Evolutionary conservation across 2,113 vertebrate species (phyloP), one percentile per base, ranked within the genome.

Genomic region (Petromus typicus): DNA sequence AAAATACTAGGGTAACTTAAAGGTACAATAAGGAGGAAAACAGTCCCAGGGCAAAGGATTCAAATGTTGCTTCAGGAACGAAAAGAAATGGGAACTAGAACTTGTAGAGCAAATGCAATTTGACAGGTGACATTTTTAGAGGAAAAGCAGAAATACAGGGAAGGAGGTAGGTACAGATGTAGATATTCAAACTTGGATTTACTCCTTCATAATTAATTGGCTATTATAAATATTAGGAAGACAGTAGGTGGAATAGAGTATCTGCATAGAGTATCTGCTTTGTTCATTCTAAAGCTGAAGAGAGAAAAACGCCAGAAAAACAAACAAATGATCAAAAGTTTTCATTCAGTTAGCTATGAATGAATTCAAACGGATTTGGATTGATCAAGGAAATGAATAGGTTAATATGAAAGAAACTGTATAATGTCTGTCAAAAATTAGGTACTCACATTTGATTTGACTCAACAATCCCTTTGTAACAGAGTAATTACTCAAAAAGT

Each of bases 291-390:
- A 34, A 20, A 86, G 30, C 32, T 86, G 25, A 86, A 66, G 5
- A 57, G 40, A 89, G 18, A 92, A 73, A 89, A 91, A 71, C 56
- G 37, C 40, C 40, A 87, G 17, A 45, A 88, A 57, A 90, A 85
- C 8, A 73, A 64, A 51, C 9, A 5, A 25, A 61, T 75, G 14
- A 84, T 37, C 0, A 57, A n/a, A 79, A 59, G 0, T 12, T 61
- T 79, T 80, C 34, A 82, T 34, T 69, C 81, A 20, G 71, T 10
- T 25, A 89, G 78, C 22, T 57, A 5, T 37, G 10, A 95, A 11
- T 82, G 10, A 83, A 61, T 86, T 89, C 64, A 96, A 92, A 63
- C n/a, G 23, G 1, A 17, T 93, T 88, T 61, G 32, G 59, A 40
- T 14, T 40, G 5, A 7, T 57, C 23, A 82, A 30, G 25, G 5